phyloP scores from a whole-genome alignment of 2,888 invertebrate species.

The Melanotus villosus region DNA sequence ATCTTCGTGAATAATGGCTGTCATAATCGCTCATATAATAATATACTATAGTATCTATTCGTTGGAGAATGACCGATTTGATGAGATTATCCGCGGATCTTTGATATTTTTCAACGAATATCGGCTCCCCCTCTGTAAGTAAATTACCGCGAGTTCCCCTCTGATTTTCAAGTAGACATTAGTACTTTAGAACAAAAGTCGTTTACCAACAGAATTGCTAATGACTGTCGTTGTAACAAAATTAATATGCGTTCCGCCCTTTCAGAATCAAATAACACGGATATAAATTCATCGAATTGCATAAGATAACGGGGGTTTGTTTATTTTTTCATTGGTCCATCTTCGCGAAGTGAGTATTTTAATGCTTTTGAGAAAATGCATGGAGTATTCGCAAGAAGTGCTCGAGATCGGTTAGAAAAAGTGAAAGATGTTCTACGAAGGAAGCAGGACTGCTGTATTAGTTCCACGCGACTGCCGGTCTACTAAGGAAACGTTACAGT shows the following conservation, averaged over 20 bases:
- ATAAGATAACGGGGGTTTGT: conserved; percentile 13
- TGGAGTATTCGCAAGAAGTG: conserved; percentile 27
- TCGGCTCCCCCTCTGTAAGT: too few species aligned
- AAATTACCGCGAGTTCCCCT: too few species aligned
- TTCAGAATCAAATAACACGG: conserved; percentile 27
- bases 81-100: too few species aligned
- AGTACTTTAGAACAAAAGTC: conserved; percentile 16
- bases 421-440: conserved; percentile 46
- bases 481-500: conserved; percentile 44
- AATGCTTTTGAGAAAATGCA: conserved; percentile 23
- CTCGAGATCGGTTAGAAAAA: conserved; percentile 39
- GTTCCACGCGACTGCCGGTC: conserved; percentile 41
- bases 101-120: too few species aligned
- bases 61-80: too few species aligned
- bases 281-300: conserved; percentile 27
- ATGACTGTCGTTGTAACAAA: conserved; percentile 12
- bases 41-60: too few species aligned
- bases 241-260: conserved; percentile 26
- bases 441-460: conserved; percentile 42
- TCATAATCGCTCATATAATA: too few species aligned
- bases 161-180: too few species aligned
- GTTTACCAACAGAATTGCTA: conserved; percentile 19
- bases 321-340: conserved; percentile 15
- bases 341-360: conserved; percentile 15
- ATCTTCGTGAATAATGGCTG: too few species aligned